Evolutionary conservation across 2,113 vertebrate genomes (phyloP).

Genomic region (Zapornia atra): DNA sequence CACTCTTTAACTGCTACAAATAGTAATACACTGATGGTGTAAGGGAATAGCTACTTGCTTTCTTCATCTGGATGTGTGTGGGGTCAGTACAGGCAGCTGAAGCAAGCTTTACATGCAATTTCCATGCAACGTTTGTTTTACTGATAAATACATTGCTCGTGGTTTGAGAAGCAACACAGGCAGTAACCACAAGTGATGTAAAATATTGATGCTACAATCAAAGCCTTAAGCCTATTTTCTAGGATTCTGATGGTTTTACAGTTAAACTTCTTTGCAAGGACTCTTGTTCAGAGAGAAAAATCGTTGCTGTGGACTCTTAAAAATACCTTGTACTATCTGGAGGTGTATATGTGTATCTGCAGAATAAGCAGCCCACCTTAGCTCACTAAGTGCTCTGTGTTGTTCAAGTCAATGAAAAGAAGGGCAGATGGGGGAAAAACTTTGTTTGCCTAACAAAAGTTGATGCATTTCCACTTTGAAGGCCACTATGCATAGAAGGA

Average conservation of each 20-base stretch:
- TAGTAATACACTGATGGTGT: not conserved
- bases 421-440: not conserved
- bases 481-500: not conserved
- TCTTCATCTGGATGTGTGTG: not conserved
- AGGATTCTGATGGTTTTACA: not conserved
- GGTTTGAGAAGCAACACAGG: not conserved
- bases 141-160: not conserved
- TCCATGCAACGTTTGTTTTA: not conserved
- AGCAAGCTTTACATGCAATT: not conserved
- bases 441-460: not conserved
- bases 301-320: not conserved
- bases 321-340: not conserved
- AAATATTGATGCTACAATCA: not conserved
- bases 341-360: not conserved
- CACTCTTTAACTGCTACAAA: not conserved
- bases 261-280: not conserved
- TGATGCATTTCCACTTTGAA: not conserved
- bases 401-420: not conserved
- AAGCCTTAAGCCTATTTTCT: not conserved
- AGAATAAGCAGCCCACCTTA: not conserved
- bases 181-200: not conserved
- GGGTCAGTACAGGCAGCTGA: not conserved
- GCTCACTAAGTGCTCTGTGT: not conserved
- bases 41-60: not conserved
- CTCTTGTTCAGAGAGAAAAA: not conserved